phyloP scores from a whole-genome alignment of 2,888 invertebrate genomes.

The Amorpha juglandis region DNA sequence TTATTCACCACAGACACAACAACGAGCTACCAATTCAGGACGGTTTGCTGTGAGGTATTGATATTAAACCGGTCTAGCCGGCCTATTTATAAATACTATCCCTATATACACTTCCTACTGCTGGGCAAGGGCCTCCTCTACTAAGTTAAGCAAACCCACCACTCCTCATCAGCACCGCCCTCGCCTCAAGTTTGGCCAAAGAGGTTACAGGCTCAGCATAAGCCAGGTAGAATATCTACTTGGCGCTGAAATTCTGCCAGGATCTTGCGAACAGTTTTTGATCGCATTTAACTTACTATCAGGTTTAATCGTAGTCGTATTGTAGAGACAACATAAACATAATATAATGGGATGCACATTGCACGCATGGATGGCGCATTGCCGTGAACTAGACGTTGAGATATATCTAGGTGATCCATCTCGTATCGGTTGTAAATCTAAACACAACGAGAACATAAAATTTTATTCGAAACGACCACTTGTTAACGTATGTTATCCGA shows the following conservation, averaged over 20 bases:
- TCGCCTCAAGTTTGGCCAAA: no score
- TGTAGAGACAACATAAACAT: constrained; percentile 39
- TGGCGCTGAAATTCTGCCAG: not conserved
- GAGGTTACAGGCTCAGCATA: no score
- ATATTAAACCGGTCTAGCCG: no score
- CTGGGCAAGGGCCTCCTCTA: no score
- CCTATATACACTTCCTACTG: no score
- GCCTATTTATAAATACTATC: no score
- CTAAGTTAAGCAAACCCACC: no score
- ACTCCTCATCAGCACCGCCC: no score
- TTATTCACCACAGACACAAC: no score
- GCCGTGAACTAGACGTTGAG: constrained; percentile 38
- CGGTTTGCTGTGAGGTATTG: no score
- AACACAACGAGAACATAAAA: constrained; percentile 70
- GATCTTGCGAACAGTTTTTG: not conserved
- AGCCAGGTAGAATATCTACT: no score
- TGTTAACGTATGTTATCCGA: constrained; percentile 75
- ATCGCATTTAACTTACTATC: not conserved
- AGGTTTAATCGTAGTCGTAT: constrained; percentile 1
- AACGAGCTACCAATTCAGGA: no score
- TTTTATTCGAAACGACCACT: constrained; percentile 74
- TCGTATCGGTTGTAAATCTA: constrained; percentile 69
- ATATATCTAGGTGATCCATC: constrained; percentile 60
- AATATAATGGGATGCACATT: constrained; percentile 20
- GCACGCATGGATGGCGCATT: constrained; percentile 31